Base-by-base conservation (phyloP, 2,797 vertebrate species). In the Trichosurus vulpecula region DNA sequence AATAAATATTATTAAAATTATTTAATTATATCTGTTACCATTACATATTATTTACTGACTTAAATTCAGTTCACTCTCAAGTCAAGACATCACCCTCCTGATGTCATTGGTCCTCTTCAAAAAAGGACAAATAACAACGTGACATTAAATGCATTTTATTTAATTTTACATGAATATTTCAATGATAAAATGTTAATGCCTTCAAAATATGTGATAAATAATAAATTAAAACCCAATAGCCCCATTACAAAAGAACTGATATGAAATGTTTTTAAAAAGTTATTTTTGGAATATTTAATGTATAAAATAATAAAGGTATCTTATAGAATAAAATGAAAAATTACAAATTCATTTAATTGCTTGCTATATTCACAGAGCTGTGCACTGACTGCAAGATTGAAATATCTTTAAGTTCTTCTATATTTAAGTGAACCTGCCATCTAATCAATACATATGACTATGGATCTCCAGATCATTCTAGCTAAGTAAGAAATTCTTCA, bases 171-270 rank as follows among this genome's bases (percentile, higher is more conserved):
- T 93, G 12, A 97, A 93, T 0, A 96, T 97, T 96, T 96, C 97
- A 98, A 97, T 95, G 97, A 94, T 98, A 54, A 98, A 98, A 98
- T 96, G 98, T 96, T 97, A 97, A 98, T 98, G 96, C 94, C 74
- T 53, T 97, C 61, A 97, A 97, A 90, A 97, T 98, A 97, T 51
- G 35, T 12, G 96, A 96, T 98, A 97, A 98, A 98, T 98, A 98
- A 98, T 97, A 97, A 96, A 98, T 97, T 94, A 94, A 91, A 57
- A 57, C 91, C 47, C 97, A 41, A 94, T 93, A 91, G 95, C 27
- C 92, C 93, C 54, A 54, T 90, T 66, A 57, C 52, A 35, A 92
- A 90, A 97, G n/a, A 22, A 52, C 51, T 92, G 66, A 89, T 31
- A 56, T 94, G 94, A 94, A 95, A 97, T n/a, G 92, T 96, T 35